These are phyloP conservation scores for Acropora yongei DNA, from an alignment of 64 coral and sea anemone genomes.

Conservation along the genomic window DNA sequence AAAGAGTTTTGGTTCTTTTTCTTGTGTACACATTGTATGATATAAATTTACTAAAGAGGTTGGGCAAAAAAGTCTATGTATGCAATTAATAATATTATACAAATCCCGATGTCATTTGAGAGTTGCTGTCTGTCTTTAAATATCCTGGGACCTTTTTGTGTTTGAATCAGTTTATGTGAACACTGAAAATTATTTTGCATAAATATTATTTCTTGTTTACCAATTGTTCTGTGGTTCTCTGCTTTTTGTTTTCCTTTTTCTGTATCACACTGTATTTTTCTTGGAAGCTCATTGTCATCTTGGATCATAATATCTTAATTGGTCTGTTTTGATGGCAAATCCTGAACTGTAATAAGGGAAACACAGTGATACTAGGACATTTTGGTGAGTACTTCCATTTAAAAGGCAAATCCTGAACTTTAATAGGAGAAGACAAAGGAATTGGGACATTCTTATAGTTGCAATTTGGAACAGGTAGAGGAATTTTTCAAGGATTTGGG, in stretches of 20 bases:
- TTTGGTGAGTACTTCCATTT: constrained; percentile 3
- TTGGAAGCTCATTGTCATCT: neutral
- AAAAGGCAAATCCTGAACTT: neutral
- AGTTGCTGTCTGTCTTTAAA: neutral
- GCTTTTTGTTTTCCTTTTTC: constrained; percentile 43
- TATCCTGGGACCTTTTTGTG: neutral
- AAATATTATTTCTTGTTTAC: neutral
- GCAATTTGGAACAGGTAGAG: neutral
- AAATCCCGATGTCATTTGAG: neutral
- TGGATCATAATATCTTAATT: constrained; percentile 3
- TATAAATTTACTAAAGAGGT: constrained; percentile 6
- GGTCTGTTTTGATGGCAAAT: neutral
- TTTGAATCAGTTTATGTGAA: neutral
- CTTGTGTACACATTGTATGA: neutral
- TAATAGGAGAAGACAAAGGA: neutral
- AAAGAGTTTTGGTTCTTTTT: neutral
- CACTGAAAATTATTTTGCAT: neutral
- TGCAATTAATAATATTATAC: neutral
- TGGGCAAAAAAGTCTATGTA: neutral
- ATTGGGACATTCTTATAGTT: neutral
- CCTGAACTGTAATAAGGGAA: constrained; percentile 48
- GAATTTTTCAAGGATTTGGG: constrained; percentile 1
- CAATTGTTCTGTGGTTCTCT: constrained; percentile 43
- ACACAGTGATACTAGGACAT: constrained; percentile 4
- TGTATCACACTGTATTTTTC: constrained; percentile 38